phyloP scores from a whole-genome alignment of 2,113 vertebrate genomes.

The Microtus oregoni region DNA sequence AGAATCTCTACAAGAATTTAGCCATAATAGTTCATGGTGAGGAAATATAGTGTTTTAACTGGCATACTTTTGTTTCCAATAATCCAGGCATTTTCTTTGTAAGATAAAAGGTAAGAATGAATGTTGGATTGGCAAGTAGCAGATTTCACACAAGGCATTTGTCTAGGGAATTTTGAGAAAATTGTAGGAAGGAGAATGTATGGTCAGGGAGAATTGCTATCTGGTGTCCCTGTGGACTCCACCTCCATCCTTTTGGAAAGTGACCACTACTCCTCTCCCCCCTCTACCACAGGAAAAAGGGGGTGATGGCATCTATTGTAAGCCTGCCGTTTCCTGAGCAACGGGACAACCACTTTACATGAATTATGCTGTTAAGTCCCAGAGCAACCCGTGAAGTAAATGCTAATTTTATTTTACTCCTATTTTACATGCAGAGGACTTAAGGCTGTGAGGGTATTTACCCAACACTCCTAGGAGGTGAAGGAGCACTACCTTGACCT shows the following conservation, averaged over 20 bases:
- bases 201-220: not conserved
- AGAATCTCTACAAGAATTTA: not conserved
- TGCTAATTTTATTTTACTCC: not conserved
- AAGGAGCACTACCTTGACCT: not conserved
- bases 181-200: not conserved
- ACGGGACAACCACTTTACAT: not conserved
- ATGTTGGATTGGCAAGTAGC: not conserved
- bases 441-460: not conserved
- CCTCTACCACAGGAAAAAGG: not conserved
- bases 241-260: not conserved
- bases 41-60: not conserved
- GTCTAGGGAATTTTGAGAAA: not conserved
- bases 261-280: not conserved
- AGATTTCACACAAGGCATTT: not conserved
- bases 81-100: not conserved
- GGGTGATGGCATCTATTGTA: not conserved
- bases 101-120: slow-evolving; percentile 29
- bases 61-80: not conserved
- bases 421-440: not conserved
- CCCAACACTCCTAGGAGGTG: not conserved
- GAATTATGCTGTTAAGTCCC: not conserved
- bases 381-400: not conserved
- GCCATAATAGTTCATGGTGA: not conserved
- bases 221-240: not conserved
- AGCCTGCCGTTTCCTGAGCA: not conserved